Percentiles rank a stretch among this genome's conserved stretches.
phyloP scores from a whole-genome alignment of 1,140 invertebrate species.

The Zophobas atratus region DNA sequence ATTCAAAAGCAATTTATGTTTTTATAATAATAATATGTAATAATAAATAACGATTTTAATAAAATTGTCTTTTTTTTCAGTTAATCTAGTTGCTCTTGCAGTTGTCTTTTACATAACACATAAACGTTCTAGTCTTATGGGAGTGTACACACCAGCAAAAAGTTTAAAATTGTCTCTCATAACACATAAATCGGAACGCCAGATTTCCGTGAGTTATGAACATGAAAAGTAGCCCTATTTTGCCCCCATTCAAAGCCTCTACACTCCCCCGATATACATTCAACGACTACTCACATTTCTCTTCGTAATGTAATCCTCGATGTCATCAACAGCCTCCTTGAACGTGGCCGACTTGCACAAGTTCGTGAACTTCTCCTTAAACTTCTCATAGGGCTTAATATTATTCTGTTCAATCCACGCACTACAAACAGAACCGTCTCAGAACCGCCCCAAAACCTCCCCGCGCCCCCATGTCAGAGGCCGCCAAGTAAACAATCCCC shows the following conservation, averaged over 20 bases:
- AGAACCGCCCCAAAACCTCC: neutral
- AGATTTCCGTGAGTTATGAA: neutral
- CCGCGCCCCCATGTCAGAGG: neutral
- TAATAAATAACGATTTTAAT: too few relatives aligned
- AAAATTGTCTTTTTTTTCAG: too few relatives aligned
- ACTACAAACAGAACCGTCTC: slow-evolving; percentile 71
- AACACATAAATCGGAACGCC: neutral
- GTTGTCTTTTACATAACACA: too few relatives aligned
- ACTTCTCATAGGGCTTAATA: slow-evolving; percentile 88
- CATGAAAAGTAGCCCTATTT: too few relatives aligned
- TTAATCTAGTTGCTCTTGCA: too few relatives aligned
- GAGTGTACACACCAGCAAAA: too few relatives aligned
- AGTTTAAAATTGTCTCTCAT: too few relatives aligned
- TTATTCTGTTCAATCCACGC: slow-evolving; percentile 92
- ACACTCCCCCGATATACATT: neutral
- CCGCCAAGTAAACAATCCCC: slow-evolving; percentile 4
- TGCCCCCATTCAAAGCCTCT: neutral
- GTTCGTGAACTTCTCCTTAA: slow-evolving; percentile 85
- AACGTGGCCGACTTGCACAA: slow-evolving; percentile 85
- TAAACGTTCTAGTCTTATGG: too few relatives aligned
- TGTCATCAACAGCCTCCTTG: slow-evolving; percentile 88
- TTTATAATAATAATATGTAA: too few relatives aligned
- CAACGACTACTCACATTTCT: slow-evolving; percentile 72
- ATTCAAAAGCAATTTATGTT: too few relatives aligned
- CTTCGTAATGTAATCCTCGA: slow-evolving; percentile 87